Percentiles rank a stretch among this genome's conserved stretches.
phyloP scores from a whole-genome alignment of 1,140 invertebrate species.

The Teleogryllus occipitalis region DNA sequence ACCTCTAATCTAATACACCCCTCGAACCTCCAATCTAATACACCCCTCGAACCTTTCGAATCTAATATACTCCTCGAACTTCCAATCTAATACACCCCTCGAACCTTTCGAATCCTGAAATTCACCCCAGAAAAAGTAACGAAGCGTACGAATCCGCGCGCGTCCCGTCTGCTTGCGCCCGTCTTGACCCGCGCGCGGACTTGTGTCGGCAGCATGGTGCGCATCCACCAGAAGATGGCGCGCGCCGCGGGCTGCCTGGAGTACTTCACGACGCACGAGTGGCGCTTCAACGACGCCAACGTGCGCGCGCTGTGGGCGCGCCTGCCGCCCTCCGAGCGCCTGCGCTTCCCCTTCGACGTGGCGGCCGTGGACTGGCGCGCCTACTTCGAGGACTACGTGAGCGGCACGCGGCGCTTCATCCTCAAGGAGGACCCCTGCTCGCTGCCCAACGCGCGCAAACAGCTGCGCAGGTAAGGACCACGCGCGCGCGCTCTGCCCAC shows the following conservation, averaged over 20 bases:
- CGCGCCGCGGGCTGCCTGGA: constrained; percentile 37
- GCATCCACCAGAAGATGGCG: background rate
- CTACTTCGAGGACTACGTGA: constrained; percentile 61
- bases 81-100: too few relatives aligned
- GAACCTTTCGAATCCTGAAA: too few relatives aligned
- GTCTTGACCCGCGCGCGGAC: too few relatives aligned
- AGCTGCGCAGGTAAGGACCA: constrained; percentile 20
- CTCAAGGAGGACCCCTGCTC: constrained; percentile 70
- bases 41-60: too few relatives aligned
- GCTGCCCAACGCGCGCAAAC: constrained; percentile 51
- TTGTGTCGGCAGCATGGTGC: background rate
- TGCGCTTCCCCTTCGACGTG: constrained; percentile 47
- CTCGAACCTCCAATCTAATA: too few relatives aligned
- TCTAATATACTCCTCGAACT: too few relatives aligned
- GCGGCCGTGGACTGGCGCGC: constrained; percentile 53
- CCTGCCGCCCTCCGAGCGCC: constrained; percentile 39
- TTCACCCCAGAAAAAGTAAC: too few relatives aligned
- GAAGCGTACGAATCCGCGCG: too few relatives aligned
- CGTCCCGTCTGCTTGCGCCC: too few relatives aligned
- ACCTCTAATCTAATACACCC: too few relatives aligned
- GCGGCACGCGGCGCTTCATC: constrained; percentile 61
- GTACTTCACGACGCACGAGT: constrained; percentile 50
- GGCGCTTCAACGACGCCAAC: constrained; percentile 46
- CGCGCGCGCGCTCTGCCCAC: too few relatives aligned
- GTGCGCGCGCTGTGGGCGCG: constrained; percentile 37